These are phyloP conservation scores for Megaceryle maxima DNA, from an alignment of 2,113 vertebrate species.

Conservation along the genomic window DNA sequence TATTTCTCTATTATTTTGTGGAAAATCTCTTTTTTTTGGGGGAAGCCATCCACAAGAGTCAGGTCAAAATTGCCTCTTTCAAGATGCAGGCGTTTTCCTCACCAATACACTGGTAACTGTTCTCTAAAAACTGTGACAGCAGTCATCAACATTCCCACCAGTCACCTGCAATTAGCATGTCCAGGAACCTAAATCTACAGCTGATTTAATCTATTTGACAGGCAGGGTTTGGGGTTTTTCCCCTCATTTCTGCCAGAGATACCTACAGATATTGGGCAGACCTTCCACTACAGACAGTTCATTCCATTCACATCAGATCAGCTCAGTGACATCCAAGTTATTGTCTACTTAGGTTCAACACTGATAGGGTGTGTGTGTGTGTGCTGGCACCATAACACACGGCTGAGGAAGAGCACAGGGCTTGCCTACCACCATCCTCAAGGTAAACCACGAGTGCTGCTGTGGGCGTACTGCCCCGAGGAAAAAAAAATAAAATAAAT, in stretches of 20 bases:
- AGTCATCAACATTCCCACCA: background rate
- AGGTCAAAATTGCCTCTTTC: background rate
- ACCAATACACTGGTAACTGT: background rate
- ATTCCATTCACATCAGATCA: background rate
- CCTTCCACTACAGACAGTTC: background rate
- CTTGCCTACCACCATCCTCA: background rate
- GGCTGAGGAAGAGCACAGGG: background rate
- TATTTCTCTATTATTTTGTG: background rate
- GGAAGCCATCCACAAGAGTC: background rate
- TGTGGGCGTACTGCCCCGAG: rapidly evolving
- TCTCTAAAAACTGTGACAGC: background rate
- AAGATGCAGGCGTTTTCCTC: background rate
- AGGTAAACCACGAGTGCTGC: background rate
- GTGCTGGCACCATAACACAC: background rate
- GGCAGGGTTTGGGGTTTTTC: background rate
- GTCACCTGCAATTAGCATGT: background rate
- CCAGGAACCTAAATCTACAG: background rate
- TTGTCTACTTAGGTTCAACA: background rate
- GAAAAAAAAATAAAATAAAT: background rate
- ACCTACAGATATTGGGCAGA: background rate
- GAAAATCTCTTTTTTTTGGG: background rate
- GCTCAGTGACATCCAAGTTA: background rate
- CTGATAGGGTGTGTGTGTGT: rapidly evolving
- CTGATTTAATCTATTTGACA: background rate
- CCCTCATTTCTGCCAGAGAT: background rate